phyloP scores from a whole-genome alignment of 1,140 invertebrate species.

The Maniola jurtina region DNA sequence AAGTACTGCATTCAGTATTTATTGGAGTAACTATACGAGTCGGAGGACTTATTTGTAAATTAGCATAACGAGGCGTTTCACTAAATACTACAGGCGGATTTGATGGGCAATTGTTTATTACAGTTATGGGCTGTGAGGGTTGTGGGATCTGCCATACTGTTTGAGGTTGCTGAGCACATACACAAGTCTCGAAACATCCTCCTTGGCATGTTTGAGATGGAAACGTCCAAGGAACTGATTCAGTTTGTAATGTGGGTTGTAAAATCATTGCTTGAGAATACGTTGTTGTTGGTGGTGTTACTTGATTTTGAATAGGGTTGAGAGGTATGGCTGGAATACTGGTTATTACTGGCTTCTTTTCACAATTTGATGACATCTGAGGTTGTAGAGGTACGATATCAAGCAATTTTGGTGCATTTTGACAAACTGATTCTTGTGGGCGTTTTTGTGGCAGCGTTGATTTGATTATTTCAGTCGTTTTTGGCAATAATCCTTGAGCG shows the following conservation, averaged over 20 bases:
- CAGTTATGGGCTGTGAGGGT: neutral
- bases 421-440: neutral
- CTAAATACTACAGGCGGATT: neutral
- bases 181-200: neutral
- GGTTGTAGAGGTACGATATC: neutral
- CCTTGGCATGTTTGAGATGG: neutral
- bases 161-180: neutral
- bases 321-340: neutral
- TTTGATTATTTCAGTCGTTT: slow-evolving; percentile 13
- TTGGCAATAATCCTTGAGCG: slow-evolving; percentile 12
- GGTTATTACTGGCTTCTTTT: neutral
- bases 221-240: neutral
- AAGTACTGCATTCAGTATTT: neutral
- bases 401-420: neutral
- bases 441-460: neutral
- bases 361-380: neutral
- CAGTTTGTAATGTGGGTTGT: neutral
- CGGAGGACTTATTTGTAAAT: neutral
- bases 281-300: neutral
- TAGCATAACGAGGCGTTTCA: neutral
- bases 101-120: neutral
- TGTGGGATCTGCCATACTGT: neutral
- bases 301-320: neutral
- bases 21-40: slow-evolving; percentile 15
- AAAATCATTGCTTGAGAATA: neutral